A percentile compares a stretch with the other conserved stretches of the same genome.
phyloP scores from a whole-genome alignment of 2,888 invertebrate genomes.

The Leptopilina drosophilae region DNA sequence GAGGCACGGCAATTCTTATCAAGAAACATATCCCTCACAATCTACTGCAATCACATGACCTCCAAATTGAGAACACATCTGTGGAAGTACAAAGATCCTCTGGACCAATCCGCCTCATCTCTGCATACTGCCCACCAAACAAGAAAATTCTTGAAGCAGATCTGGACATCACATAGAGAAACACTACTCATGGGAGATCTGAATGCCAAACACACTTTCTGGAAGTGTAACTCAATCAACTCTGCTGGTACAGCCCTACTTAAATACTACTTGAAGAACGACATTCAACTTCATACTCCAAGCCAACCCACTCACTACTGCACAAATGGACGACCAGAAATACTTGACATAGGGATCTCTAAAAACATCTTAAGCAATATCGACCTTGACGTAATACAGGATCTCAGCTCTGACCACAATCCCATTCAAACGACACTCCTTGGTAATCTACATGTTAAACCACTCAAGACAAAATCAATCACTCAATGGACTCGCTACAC shows the following conservation, averaged over 20 bases:
- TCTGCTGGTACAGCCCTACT: constrained; percentile 39
- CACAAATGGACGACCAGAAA: constrained; percentile 58
- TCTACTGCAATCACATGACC: not conserved
- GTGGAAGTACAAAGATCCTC: not conserved
- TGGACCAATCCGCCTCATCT: constrained; percentile 45
- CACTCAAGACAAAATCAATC: no score
- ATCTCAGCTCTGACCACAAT: constrained; percentile 54
- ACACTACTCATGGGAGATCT: constrained; percentile 30
- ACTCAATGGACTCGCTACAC: no score
- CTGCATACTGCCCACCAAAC: constrained; percentile 57
- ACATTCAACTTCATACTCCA: constrained; percentile 43
- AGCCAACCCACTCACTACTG: constrained; percentile 58
- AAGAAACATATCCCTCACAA: constrained; percentile 30
- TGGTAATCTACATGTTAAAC: not conserved
- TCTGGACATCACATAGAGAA: not conserved
- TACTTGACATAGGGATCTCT: constrained; percentile 59
- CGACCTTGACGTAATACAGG: constrained; percentile 48
- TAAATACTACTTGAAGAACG: not conserved
- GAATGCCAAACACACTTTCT: constrained; percentile 51
- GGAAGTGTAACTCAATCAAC: constrained; percentile 53
- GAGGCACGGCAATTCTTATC: constrained; percentile 44
- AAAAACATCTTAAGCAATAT: constrained; percentile 51
- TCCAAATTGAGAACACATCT: constrained; percentile 3
- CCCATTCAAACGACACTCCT: constrained; percentile 37
- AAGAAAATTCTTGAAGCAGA: constrained; percentile 43